Conservation (phyloP, 2,113 vertebrate species). For the Alethe diademata region DNA sequence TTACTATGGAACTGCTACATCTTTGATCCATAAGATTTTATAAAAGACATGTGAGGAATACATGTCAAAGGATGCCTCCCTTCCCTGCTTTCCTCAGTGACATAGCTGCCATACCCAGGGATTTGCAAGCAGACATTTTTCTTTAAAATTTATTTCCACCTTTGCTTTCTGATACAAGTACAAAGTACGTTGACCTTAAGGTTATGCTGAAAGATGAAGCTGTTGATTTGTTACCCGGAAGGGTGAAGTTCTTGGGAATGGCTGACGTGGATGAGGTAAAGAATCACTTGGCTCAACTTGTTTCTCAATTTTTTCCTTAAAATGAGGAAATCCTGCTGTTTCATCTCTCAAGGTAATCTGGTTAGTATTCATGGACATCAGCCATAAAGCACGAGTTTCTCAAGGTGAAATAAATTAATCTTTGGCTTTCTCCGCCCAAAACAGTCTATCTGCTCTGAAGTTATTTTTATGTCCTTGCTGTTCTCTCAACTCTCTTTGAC, state of each 20-base stretch:
- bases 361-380: neutral
- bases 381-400: neutral
- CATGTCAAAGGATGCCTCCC: neutral
- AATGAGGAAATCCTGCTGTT: neutral
- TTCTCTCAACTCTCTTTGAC: neutral
- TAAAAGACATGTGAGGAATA: accelerated
- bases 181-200: neutral
- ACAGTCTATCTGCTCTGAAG: neutral
- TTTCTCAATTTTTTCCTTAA: neutral
- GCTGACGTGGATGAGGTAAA: neutral
- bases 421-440: neutral
- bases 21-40: neutral
- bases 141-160: neutral
- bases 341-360: neutral
- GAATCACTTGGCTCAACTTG: neutral
- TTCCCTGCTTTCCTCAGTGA: neutral
- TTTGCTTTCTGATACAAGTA: neutral
- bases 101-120: neutral
- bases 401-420: slow-evolving; percentile 21
- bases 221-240: neutral
- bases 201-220: neutral
- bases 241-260: neutral
- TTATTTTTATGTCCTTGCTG: neutral
- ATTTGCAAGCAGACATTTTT: neutral
- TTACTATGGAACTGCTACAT: neutral